Evolutionary conservation across 1,140 invertebrate genomes (phyloP).

Genomic region (Coelopa frigida): DNA sequence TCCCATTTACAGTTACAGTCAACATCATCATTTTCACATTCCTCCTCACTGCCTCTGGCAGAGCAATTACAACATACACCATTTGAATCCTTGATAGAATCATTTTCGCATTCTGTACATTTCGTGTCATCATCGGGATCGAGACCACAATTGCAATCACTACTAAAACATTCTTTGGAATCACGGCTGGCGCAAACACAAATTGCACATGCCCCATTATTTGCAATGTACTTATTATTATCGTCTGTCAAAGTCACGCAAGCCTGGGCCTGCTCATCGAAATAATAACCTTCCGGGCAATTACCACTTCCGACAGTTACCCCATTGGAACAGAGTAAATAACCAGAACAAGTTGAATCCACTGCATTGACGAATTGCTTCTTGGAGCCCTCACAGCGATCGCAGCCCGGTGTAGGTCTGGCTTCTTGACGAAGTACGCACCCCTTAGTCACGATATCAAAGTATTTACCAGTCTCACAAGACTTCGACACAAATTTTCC

Average conservation of each 20-base stretch:
- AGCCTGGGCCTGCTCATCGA: slow-evolving; percentile 1
- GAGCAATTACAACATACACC: too few species aligned
- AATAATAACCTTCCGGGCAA: slow-evolving; percentile 2
- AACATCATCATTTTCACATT: too few species aligned
- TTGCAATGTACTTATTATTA: neutral
- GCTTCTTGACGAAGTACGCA: slow-evolving; percentile 9
- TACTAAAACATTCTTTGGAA: too few species aligned
- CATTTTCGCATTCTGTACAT: too few species aligned
- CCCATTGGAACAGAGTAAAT: slow-evolving; percentile 8
- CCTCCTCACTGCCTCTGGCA: too few species aligned
- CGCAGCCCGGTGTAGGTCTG: neutral
- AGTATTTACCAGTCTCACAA: neutral
- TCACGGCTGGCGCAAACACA: slow-evolving; percentile 46
- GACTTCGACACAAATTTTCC: neutral
- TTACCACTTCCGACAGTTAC: neutral
- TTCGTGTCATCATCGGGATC: too few species aligned
- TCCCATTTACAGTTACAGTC: too few species aligned
- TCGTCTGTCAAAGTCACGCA: neutral
- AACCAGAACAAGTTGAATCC: slow-evolving; percentile 1
- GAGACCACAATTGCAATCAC: too few species aligned
- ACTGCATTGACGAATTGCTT: slow-evolving; percentile 8
- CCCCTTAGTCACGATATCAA: neutral
- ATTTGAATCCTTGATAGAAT: too few species aligned
- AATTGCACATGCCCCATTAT: slow-evolving; percentile 10
- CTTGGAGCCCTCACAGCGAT: slow-evolving; percentile 10